A percentile compares a stretch with the other conserved stretches of the same genome.
Conservation (phyloP, 2,888 invertebrate genomes). For the Pseudanteris insignis region DNA sequence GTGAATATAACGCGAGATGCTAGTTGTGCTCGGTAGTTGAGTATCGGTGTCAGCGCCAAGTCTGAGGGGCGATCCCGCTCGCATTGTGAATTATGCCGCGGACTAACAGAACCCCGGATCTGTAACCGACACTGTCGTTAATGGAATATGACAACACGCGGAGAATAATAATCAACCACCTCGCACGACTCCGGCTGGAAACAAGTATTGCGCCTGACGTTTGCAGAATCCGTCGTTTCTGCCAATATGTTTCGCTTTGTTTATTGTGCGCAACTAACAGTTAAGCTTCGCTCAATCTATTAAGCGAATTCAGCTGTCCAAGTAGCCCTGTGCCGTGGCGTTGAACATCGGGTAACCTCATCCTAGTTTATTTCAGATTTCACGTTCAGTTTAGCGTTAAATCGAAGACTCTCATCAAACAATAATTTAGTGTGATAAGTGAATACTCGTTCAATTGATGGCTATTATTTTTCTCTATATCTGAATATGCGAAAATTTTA, state of each 20-base stretch:
- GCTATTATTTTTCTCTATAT: no score
- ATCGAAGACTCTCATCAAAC: no score
- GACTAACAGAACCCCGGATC: conserved; percentile 53
- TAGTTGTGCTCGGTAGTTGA: conserved; percentile 42
- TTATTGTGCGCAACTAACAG: conserved; percentile 38
- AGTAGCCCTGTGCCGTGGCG: no score
- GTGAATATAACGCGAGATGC: conserved; percentile 48
- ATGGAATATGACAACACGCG: conserved; percentile 62
- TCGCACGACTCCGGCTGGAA: conserved; percentile 57
- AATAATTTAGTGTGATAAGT: no score
- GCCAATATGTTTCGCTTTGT: conserved; percentile 40
- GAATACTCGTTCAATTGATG: no score
- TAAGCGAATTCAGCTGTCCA: no score
- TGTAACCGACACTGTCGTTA: conserved; percentile 61
- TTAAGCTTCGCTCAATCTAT: conserved; percentile 26
- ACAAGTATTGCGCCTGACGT: conserved; percentile 57
- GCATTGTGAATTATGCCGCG: conserved; percentile 59
- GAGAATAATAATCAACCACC: conserved; percentile 60
- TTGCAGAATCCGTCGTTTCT: conserved; percentile 35
- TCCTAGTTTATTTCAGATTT: background rate
- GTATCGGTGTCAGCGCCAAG: conserved; percentile 62
- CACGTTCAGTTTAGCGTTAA: no score
- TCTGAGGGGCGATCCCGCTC: conserved; percentile 43
- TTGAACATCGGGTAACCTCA: no score
- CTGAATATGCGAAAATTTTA: no score